A percentile compares a stretch with the other conserved stretches of the same genome.
These are phyloP conservation scores for Cyrtorhinus lividipennis DNA, from an alignment of 1,140 invertebrate species.

Conservation along the genomic window DNA sequence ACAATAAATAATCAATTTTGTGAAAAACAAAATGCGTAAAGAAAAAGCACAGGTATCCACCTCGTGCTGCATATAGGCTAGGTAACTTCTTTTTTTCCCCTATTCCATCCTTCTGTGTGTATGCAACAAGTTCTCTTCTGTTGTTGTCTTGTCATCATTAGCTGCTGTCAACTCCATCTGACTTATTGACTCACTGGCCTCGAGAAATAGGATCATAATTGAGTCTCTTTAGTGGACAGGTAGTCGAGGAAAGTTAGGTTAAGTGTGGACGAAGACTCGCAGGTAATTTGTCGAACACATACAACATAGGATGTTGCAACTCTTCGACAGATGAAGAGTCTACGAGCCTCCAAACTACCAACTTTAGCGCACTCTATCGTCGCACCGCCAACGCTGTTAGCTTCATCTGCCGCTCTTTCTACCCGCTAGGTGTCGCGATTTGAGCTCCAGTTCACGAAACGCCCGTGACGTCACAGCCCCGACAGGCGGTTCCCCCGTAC, in stretches of 20 bases:
- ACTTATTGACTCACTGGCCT: too few relatives aligned
- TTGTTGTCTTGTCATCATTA: too few relatives aligned
- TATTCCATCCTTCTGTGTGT: too few relatives aligned
- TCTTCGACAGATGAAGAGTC: background rate
- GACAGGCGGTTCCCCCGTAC: background rate
- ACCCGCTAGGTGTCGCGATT: background rate
- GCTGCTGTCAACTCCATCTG: too few relatives aligned
- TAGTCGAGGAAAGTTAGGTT: background rate
- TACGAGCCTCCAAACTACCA: too few relatives aligned
- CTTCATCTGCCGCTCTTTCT: background rate
- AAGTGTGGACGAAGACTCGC: background rate
- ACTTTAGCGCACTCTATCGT: too few relatives aligned
- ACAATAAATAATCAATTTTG: too few relatives aligned
- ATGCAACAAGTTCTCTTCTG: too few relatives aligned
- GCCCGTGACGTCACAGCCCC: background rate
- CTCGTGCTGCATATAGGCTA: too few relatives aligned
- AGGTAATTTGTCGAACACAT: background rate
- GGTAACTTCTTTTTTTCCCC: too few relatives aligned
- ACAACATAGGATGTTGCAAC: background rate
- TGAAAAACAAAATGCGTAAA: too few relatives aligned
- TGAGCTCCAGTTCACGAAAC: background rate
- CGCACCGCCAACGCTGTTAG: background rate
- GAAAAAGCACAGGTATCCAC: too few relatives aligned
- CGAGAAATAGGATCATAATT: background rate
- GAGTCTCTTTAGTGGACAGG: background rate